Evolutionary conservation across 2,113 vertebrate species (phyloP).

Genomic region (Emydocephalus ijimae): DNA sequence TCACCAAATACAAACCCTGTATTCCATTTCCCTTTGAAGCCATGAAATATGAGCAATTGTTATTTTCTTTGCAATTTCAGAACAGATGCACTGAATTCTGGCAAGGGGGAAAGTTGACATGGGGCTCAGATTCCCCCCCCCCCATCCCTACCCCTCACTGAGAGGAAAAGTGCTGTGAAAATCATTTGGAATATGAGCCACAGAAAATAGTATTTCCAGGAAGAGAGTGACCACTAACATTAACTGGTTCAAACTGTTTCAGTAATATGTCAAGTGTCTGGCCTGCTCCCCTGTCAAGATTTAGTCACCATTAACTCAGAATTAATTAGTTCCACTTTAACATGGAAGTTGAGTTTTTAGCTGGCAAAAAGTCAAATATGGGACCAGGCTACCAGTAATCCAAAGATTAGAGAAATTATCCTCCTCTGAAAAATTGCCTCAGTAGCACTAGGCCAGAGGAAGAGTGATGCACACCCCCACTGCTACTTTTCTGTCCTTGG

Average conservation of each 20-base stretch:
- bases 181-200: slow-evolving; percentile 18
- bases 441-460: slow-evolving; percentile 51
- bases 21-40: slow-evolving; percentile 42
- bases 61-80: neutral
- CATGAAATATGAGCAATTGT: slow-evolving; percentile 27
- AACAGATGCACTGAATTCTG: neutral
- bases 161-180: slow-evolving; percentile 18
- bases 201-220: slow-evolving; percentile 21
- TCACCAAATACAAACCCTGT: neutral
- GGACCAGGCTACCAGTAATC: slow-evolving; percentile 56
- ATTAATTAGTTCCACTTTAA: slow-evolving; percentile 63
- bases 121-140: neutral
- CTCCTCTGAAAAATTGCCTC: slow-evolving; percentile 55
- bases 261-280: slow-evolving; percentile 36
- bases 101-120: neutral
- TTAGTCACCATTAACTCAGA: slow-evolving; percentile 55
- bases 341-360: slow-evolving; percentile 47
- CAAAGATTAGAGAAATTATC: slow-evolving; percentile 57
- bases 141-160: neutral
- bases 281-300: slow-evolving; percentile 39
- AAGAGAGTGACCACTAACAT: slow-evolving; percentile 17
- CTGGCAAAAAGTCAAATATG: slow-evolving; percentile 49
- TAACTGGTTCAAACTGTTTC: slow-evolving; percentile 30
- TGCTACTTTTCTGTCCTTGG: slow-evolving; percentile 30
- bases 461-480: slow-evolving; percentile 40